A percentile compares a stretch with the other conserved stretches of the same genome.
Evolutionary conservation across 2,797 vertebrate genomes (phyloP).

Genomic region (Mus caroli): DNA sequence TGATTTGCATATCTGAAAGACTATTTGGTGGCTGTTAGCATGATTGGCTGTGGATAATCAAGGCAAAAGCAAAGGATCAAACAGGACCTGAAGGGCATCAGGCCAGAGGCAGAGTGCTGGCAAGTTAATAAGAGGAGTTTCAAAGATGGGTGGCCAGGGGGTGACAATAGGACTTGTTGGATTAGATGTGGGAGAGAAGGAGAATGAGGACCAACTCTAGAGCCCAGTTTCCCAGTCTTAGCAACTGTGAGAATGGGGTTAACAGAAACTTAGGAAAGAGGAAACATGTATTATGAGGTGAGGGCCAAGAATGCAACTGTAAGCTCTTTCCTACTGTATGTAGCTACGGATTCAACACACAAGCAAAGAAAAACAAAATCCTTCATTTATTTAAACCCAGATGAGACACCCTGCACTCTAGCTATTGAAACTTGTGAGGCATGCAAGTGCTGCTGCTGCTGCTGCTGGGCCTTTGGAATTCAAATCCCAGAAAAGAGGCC

Average conservation of each 20-base stretch:
- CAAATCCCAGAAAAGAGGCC: neutral
- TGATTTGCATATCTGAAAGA: neutral
- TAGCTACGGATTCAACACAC: neutral
- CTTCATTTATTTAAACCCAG: neutral
- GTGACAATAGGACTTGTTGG: too few relatives aligned
- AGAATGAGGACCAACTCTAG: neutral
- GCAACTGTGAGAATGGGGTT: neutral
- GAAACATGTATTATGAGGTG: neutral
- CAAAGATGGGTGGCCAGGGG: neutral
- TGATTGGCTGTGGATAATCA: neutral
- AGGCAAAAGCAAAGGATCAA: too few relatives aligned
- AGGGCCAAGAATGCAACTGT: neutral
- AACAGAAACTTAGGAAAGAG: neutral
- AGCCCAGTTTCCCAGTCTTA: neutral
- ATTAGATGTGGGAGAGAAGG: neutral
- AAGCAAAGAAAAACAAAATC: neutral
- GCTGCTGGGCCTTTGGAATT: neutral
- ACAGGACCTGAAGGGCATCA: accelerated
- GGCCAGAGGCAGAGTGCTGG: neutral
- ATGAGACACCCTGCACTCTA: neutral
- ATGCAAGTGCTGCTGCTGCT: neutral
- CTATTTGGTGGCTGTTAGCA: neutral
- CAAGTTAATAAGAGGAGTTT: neutral
- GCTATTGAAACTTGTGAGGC: neutral
- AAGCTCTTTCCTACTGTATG: neutral